phyloP scores from a whole-genome alignment of 2,797 vertebrate species.

The Aphelocoma californica region DNA sequence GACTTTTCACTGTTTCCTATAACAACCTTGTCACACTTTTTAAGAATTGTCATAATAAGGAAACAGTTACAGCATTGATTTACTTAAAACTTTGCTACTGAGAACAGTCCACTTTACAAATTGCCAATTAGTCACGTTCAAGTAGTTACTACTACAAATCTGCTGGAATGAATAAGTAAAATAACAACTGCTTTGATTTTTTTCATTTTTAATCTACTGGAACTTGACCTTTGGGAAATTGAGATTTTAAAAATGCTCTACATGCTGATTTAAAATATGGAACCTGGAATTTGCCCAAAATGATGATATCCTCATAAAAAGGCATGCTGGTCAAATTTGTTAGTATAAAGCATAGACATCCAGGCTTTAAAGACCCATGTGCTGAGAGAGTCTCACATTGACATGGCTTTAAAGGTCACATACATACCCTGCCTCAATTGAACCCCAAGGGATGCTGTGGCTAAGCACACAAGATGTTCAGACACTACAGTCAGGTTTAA shows the following conservation, averaged over 20 bases:
- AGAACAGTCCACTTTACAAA: conserved; percentile 32
- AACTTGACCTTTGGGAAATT: conserved; percentile 7
- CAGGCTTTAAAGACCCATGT: conserved; percentile 31
- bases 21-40: conserved; percentile 38
- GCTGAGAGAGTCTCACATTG: conserved; percentile 38
- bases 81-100: conserved; percentile 34
- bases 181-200: conserved; percentile 2
- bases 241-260: conserved; percentile 24
- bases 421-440: neutral
- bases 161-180: conserved; percentile 4
- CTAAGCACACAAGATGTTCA: conserved; percentile 61
- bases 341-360: conserved; percentile 16
- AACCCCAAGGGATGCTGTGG: conserved; percentile 52
- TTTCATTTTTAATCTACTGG: conserved; percentile 17
- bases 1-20: conserved; percentile 31
- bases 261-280: neutral
- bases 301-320: conserved; percentile 9
- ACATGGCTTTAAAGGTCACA: conserved; percentile 58
- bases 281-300: conserved; percentile 36
- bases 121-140: conserved; percentile 17
- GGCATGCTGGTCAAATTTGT: conserved; percentile 31
- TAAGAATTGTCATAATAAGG: conserved; percentile 58
- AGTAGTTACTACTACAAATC: neutral
- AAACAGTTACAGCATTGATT: conserved; percentile 1
- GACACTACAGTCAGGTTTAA: conserved; percentile 65